Evolutionary conservation across 2,113 vertebrate species (phyloP), one percentile per base, ranked within the genome.

Genomic region (Agapornis roseicollis): DNA sequence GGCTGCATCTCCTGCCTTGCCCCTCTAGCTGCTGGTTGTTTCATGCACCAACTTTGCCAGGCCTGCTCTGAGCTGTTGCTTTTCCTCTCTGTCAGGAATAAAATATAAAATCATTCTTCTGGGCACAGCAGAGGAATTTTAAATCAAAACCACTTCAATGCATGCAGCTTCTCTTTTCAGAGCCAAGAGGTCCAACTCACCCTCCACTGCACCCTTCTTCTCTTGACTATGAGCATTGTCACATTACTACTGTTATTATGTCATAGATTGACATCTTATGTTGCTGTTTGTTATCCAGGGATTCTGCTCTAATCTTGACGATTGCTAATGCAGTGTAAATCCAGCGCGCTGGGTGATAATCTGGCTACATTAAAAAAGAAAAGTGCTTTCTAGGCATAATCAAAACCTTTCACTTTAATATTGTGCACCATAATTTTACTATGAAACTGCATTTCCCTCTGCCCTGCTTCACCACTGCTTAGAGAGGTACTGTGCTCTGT

Each of bases 281-380:
- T 85, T 95, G 92, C 90, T 89, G 80, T 94, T 92, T 97, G 94
- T 94, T 97, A 96, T 95, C 88, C 10, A 3, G 88, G 85, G 95
- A 96, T 97, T 96, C 95, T 93, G 83, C 58, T 95, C 85, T 97
- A 96, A 97, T 97, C 95, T 96, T 91, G 91, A 78, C 37, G 46
- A 94, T 90, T 17, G 0, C 94, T 96, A 96, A 97, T 95, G 95
- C 92, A 97, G 87, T 35, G 80, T 86, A 97, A 97, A 97, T 96
- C 97, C 96, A 94, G 77, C 4, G 0, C 11, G 0, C 71, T 58
- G 91, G 88, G 93, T 96, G 95, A 97, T 96, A 97, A 97, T 97
- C 96, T 97, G 83, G 92, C 92, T 94, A 95, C 79, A 86, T 90
- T 23, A 58, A 94, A 89, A 84, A 92, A 89, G 89, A 79, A 89